phyloP scores from a whole-genome alignment of 2,113 vertebrate genomes.

The Toxostoma redivivum region DNA sequence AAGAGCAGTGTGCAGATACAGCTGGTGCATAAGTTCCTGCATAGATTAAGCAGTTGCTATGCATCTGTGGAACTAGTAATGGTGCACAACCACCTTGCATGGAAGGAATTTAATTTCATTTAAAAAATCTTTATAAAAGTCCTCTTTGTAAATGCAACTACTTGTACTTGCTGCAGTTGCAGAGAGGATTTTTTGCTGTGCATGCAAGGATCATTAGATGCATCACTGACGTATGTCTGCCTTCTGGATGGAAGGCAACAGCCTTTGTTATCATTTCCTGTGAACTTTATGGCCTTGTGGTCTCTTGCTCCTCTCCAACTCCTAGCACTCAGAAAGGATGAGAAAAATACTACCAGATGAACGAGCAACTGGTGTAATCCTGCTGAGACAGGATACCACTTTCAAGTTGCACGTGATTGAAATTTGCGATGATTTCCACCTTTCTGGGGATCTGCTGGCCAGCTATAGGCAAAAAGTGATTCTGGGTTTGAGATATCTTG shows the following conservation, averaged over 20 bases:
- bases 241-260: background rate
- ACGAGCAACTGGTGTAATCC: background rate
- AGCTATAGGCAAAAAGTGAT: background rate
- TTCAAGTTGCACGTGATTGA: background rate
- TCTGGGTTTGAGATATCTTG: background rate
- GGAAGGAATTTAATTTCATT: background rate
- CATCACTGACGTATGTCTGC: fast-evolving
- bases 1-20: background rate
- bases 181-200: background rate
- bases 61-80: background rate
- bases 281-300: background rate
- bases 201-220: background rate
- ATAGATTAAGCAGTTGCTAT: background rate
- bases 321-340: background rate
- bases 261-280: background rate
- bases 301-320: background rate
- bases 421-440: background rate
- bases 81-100: background rate
- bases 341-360: background rate
- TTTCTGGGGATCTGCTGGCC: background rate
- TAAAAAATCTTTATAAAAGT: background rate
- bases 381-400: background rate
- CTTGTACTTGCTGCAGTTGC: background rate
- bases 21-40: background rate
- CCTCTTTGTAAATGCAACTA: background rate